phyloP scores from a whole-genome alignment of 2,113 vertebrate genomes.

The Sclerurus mexicanus region DNA sequence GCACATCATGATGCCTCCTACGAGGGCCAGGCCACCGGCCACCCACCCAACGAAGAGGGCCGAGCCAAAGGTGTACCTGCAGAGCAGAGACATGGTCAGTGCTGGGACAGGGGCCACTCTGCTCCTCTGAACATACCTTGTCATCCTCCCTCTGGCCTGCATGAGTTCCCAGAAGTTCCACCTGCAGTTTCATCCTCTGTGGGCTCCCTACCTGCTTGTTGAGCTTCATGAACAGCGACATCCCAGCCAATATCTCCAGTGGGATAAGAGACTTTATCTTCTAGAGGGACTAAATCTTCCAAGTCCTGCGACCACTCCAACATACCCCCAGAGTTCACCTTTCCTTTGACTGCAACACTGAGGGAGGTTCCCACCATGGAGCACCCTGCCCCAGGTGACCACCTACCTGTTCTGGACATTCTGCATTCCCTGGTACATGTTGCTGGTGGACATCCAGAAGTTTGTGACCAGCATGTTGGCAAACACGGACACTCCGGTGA shows the following conservation, averaged over 20 bases:
- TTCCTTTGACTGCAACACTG: background rate
- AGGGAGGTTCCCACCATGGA: background rate
- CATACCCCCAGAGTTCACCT: background rate
- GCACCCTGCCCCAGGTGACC: background rate
- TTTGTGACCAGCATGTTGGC: slow-evolving; percentile 91
- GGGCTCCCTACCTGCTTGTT: background rate
- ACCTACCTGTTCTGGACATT: slow-evolving; percentile 77
- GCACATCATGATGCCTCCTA: slow-evolving; percentile 88
- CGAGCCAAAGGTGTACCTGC: slow-evolving; percentile 90
- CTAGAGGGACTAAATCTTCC: background rate
- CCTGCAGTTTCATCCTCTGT: background rate
- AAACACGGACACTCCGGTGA: slow-evolving; percentile 88
- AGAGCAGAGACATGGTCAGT: background rate
- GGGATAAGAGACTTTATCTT: background rate
- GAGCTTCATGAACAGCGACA: background rate
- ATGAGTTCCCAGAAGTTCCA: background rate
- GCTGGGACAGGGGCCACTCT: background rate
- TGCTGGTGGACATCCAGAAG: slow-evolving; percentile 83
- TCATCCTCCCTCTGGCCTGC: background rate
- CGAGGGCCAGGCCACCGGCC: slow-evolving; percentile 80
- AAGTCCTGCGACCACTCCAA: background rate
- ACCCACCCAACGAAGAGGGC: slow-evolving; percentile 93
- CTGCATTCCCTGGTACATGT: slow-evolving; percentile 72
- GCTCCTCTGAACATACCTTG: background rate
- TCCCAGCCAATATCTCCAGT: background rate